Evolutionary conservation across 2,797 vertebrate species (phyloP).

Genomic region (Meriones psammophilus): DNA sequence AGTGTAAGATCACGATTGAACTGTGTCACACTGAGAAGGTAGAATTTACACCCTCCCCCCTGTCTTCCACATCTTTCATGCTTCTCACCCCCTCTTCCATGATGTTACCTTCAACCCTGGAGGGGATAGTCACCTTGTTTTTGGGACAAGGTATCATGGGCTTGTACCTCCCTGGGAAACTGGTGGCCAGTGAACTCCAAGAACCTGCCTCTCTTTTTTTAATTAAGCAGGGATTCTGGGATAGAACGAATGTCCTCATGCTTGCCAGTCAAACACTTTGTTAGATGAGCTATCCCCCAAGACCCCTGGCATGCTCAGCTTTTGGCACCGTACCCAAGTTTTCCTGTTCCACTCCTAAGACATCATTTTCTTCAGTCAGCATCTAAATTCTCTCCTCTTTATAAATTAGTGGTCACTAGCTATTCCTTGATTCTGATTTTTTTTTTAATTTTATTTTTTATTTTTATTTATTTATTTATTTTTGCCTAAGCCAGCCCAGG

Average conservation of each 20-base stretch:
- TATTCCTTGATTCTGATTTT: accelerated
- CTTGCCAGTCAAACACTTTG: not conserved
- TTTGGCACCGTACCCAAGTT: not conserved
- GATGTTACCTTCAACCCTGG: not conserved
- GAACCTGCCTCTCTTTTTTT: not conserved
- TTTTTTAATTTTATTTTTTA: too few species aligned
- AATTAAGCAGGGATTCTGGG: not conserved
- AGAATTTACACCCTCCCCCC: too few species aligned
- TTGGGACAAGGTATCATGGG: not conserved
- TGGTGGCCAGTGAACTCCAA: not conserved
- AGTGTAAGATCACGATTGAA: not conserved
- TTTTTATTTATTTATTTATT: too few species aligned
- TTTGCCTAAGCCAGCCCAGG: not conserved
- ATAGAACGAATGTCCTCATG: not conserved
- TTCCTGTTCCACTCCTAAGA: not conserved
- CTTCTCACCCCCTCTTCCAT: not conserved
- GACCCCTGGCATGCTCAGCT: not conserved
- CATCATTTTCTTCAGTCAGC: not conserved
- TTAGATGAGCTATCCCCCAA: not conserved
- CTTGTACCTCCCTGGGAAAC: not conserved
- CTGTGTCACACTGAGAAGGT: not conserved
- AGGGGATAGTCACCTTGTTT: not conserved
- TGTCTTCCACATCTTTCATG: too few species aligned
- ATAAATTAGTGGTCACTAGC: not conserved
- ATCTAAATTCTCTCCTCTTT: not conserved